Evolutionary conservation across 2,888 invertebrate species (phyloP), one percentile per base, ranked within the genome.

Genomic region (Drosophila anomalata): DNA sequence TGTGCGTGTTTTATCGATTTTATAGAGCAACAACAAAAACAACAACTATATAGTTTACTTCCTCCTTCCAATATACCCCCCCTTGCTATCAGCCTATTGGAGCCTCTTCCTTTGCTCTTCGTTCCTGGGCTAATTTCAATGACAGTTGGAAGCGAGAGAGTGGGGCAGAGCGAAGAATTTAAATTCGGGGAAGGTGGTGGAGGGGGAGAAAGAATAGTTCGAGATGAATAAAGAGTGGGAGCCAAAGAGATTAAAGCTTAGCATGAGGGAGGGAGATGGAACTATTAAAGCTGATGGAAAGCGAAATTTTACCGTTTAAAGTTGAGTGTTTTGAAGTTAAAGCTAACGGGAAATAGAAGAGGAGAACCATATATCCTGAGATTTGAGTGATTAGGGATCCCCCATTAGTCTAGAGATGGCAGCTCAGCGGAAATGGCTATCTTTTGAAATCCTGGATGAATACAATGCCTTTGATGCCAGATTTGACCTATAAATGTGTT

Each of bases 1-100:
- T 59, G 62, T 73, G 81, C 55, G 80, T 77, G 79, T 73, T 75
- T 69, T 84, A 84, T 84, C 77, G 83, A 84, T 84, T 84, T 84
- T 82, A 68, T 82, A 59, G 59, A 71, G 61, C 72, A 70, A 63
- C 76, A 74, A 66, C 76, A 74, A 66, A 56, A 63, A 57, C 62
- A 66, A 60, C 42, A 29, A 51, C 17, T 53, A 20, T 48, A 48
- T 62, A 58, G 58, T 62, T 48, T 33, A 29, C 41, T 12, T 11
- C 17, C 51, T 46, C 51, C 50, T 2, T 2, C 29, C 8, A 8
- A 9, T 36, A 11, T 11, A 14, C 50, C 42, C 48, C 50, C 53
- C 63, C 22, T 17, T 8, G 47, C 12, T 8, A 2, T 22, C 8
- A 17, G 53, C 39, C 63, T 50, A 55, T 56, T 24, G 22, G 44